Base-by-base conservation (phyloP, 2,797 vertebrate species). In the Cichlasoma orientale region DNA sequence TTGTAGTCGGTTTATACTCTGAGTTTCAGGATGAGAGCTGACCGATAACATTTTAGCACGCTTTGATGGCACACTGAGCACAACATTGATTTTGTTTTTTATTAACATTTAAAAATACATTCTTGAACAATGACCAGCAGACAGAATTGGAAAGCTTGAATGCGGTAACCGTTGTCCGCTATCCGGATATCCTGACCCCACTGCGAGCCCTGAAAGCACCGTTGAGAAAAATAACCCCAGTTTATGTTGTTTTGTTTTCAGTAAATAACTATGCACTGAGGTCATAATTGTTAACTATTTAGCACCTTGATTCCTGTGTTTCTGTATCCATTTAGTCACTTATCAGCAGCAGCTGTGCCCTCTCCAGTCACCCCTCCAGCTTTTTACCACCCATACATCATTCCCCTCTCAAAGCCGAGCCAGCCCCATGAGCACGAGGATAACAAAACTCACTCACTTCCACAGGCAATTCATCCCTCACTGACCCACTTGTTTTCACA, bases 401-500 rank as follows among this genome's bases (percentile, higher is more conserved):
- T 85, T 83, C 82, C 74, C 69, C 85, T 86, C 80, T 84, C 83
- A 83, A 85, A 86, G 82, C 70, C 79, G 68, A 68, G 75, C 53
- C 82, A 77, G 59, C 87, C 63, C 77, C 85, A 79, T 57, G 77
- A 89, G 81, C 75, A n/a, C 80, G 25, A 13, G 66, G 89, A 90
- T 89, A 89, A 92, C 90, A 88, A 90, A 92, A 85, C 88, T 87
- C 88, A 72, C 83, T 79, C 23, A 73, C 82, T 83, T 85, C 89
- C 85, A 80, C 61, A 83, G 87, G 85, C 84, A 55, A 90, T 92
- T 81, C 84, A 87, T 91, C 82, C 90, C 87, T 81, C 56, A 52
- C 84, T 81, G 88, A 92, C 90, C 90, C 79, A 86, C 84, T 88
- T 92, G 86, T 92, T 93, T 89, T 90, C 82, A 58, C 83, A 63